Evolutionary conservation across 2,113 vertebrate genomes (phyloP).

Genomic region (Varanus komodoensis): DNA sequence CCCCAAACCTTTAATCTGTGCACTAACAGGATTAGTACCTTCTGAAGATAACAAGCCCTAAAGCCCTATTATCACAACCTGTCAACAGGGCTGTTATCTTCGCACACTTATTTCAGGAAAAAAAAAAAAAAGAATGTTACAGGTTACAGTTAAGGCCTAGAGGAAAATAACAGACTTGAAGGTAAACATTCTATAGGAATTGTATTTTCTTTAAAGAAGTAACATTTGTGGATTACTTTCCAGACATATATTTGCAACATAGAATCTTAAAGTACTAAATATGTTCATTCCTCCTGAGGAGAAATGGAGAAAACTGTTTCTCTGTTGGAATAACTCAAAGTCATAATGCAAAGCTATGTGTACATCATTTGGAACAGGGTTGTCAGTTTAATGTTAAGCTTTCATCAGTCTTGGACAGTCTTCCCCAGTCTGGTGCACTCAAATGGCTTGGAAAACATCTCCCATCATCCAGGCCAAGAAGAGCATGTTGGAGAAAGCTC

Average conservation of each 20-base stretch:
- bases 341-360: slow-evolving; percentile 8
- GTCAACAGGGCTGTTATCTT: slow-evolving; percentile 53
- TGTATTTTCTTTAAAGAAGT: slow-evolving; percentile 43
- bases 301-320: slow-evolving; percentile 35
- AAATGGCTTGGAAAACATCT: no score
- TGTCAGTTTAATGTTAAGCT: slow-evolving; percentile 14
- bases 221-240: slow-evolving; percentile 54
- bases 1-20: slow-evolving; percentile 56
- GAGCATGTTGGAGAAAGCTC: no score
- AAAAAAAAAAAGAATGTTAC: slow-evolving; percentile 11
- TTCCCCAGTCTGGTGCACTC: background rate
- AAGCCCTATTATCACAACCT: slow-evolving; percentile 50
- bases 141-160: slow-evolving; percentile 51
- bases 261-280: slow-evolving; percentile 53
- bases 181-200: slow-evolving; percentile 57
- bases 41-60: slow-evolving; percentile 57
- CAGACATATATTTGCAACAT: slow-evolving; percentile 55
- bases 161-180: slow-evolving; percentile 59
- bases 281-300: slow-evolving; percentile 39
- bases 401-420: background rate
- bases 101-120: slow-evolving; percentile 16
- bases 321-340: slow-evolving; percentile 10
- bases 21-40: slow-evolving; percentile 58
- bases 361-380: background rate
- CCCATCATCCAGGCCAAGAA: no score